Conservation (phyloP, 2,888 invertebrate genomes). For the Anaspis maculata region DNA sequence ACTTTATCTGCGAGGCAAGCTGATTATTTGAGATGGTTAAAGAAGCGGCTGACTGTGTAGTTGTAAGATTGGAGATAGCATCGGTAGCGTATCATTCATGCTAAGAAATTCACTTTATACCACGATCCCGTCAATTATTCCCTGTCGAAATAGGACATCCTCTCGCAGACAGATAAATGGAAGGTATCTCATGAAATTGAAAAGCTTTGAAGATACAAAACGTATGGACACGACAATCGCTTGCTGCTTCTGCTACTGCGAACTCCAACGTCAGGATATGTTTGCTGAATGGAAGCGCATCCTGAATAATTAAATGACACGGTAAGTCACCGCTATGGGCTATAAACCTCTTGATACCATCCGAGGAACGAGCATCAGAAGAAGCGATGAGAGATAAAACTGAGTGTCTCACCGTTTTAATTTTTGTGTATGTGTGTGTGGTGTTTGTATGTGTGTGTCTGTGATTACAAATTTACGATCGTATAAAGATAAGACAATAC, state of each 20-base stretch:
- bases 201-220: slow-evolving; percentile 9
- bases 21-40: slow-evolving; percentile 20
- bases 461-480: no score
- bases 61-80: slow-evolving; percentile 25
- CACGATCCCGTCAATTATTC: slow-evolving; percentile 38
- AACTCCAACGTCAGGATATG: no score
- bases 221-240: slow-evolving; percentile 11
- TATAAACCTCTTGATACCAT: no score
- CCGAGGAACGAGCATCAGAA: no score
- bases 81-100: slow-evolving; percentile 31
- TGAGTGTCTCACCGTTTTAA: no score
- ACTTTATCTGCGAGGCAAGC: slow-evolving; percentile 17
- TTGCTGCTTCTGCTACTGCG: no score
- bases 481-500: no score
- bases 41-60: slow-evolving; percentile 17
- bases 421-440: no score
- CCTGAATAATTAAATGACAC: no score
- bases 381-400: no score
- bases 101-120: slow-evolving; percentile 36
- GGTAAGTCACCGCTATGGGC: neutral
- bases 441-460: no score
- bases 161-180: slow-evolving; percentile 14
- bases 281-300: neutral
- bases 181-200: slow-evolving; percentile 14
- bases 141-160: slow-evolving; percentile 26